phyloP scores from a whole-genome alignment of 2,888 invertebrate species.

The Elysia crispata region DNA sequence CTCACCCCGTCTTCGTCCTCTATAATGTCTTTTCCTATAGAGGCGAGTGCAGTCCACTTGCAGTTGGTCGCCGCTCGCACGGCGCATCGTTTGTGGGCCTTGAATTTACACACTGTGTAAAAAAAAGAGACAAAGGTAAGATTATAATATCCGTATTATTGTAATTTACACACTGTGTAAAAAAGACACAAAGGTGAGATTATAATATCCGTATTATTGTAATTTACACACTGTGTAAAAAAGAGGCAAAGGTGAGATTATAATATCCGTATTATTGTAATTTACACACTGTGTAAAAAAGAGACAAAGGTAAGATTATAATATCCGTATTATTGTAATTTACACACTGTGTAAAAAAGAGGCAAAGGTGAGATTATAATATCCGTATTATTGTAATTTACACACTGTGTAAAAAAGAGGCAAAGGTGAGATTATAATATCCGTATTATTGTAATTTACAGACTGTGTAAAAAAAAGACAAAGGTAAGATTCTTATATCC shows the following conservation, averaged over 20 bases:
- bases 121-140: slow-evolving; percentile 7
- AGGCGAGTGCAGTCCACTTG: slow-evolving; percentile 98
- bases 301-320: too few relatives aligned
- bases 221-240: slow-evolving; percentile 89
- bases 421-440: too few relatives aligned
- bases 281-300: slow-evolving; percentile 86
- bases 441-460: too few relatives aligned
- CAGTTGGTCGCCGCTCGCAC: slow-evolving; percentile 94
- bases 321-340: too few relatives aligned
- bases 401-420: slow-evolving; percentile 40
- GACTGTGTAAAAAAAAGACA: too few relatives aligned
- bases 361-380: too few relatives aligned
- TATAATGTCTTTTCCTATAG: slow-evolving; percentile 95
- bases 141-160: too few relatives aligned
- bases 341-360: slow-evolving; percentile 84
- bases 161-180: slow-evolving; percentile 91
- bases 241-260: background rate
- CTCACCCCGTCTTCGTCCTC: slow-evolving; percentile 92
- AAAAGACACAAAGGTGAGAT: background rate
- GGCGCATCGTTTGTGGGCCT: slow-evolving; percentile 96
- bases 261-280: too few relatives aligned
- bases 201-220: too few relatives aligned
- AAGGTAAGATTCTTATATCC: too few relatives aligned
- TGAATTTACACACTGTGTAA: slow-evolving; percentile 91
- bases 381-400: too few relatives aligned